A percentile compares a stretch with the other conserved stretches of the same genome.
Evolutionary conservation across 2,797 vertebrate species (phyloP).

Genomic region (Pygocentrus nattereri): DNA sequence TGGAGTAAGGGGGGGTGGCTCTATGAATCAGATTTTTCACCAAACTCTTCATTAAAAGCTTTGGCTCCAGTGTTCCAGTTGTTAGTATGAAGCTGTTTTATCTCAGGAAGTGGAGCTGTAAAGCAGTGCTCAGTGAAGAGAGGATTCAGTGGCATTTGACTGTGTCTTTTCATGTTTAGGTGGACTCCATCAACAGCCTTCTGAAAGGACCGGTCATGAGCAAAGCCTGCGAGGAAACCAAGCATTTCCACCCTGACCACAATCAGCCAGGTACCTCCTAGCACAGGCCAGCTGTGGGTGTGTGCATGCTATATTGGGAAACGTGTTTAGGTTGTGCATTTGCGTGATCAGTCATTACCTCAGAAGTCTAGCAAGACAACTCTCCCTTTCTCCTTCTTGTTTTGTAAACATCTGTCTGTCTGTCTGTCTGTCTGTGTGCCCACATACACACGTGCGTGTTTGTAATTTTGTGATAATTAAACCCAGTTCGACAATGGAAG

Average conservation of each 20-base stretch:
- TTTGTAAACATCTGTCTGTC: conserved; percentile 27
- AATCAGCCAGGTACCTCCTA: conserved; percentile 87
- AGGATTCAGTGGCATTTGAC: conserved; percentile 11
- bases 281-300: conserved; percentile 27
- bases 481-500: conserved; percentile 5
- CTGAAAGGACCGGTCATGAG: conserved; percentile 92
- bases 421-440: conserved; percentile 38
- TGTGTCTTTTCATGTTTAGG: conserved; percentile 77
- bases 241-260: conserved; percentile 95
- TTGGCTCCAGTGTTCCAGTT: neutral
- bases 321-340: conserved; percentile 49
- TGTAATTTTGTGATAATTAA: conserved; percentile 37
- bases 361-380: conserved; percentile 3
- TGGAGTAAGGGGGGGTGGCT: too few relatives aligned
- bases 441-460: conserved; percentile 22
- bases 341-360: conserved; percentile 46
- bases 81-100: conserved; percentile 29
- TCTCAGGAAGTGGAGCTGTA: conserved; percentile 19
- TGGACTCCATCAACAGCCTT: conserved; percentile 94
- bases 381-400: conserved; percentile 22
- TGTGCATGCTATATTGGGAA: conserved; percentile 29
- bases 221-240: conserved; percentile 96
- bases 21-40: neutral
- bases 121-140: conserved; percentile 34
- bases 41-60: neutral